phyloP scores from a whole-genome alignment of 2,888 invertebrate species.

The Microdon myrmicae region DNA sequence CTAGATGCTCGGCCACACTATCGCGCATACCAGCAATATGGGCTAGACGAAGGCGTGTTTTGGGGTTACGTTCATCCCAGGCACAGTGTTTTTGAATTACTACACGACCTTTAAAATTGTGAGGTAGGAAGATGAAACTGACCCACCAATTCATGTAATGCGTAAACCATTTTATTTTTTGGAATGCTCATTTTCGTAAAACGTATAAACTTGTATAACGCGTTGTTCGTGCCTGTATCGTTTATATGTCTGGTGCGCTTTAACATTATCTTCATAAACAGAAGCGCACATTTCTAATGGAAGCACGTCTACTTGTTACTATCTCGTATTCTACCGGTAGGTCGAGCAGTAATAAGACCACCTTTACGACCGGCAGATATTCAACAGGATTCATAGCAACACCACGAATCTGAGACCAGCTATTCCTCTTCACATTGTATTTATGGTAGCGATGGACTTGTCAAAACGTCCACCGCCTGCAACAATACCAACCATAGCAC shows the following conservation, averaged over 20 bases:
- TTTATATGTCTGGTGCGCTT: conserved; percentile 31
- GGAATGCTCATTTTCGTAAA: too few species aligned
- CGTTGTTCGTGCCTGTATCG: too few species aligned
- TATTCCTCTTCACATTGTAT: conserved; percentile 99
- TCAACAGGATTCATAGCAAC: conserved; percentile 99
- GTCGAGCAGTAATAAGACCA: conserved; percentile 99
- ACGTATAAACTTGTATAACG: too few species aligned
- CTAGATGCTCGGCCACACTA: too few species aligned
- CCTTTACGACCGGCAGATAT: conserved; percentile 99
- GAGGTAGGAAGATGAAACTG: too few species aligned
- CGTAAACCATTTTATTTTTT: too few species aligned
- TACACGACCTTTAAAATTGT: too few species aligned
- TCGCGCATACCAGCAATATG: too few species aligned
- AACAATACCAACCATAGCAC: conserved; percentile 99
- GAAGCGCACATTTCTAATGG: conserved; percentile 40
- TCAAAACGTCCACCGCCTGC: conserved; percentile 99
- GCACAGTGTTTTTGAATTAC: too few species aligned
- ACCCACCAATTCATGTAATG: too few species aligned
- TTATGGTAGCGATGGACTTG: conserved; percentile 99
- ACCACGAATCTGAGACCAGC: conserved; percentile 99
- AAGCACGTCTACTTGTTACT: conserved; percentile 74
- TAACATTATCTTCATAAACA: conserved; percentile 17
- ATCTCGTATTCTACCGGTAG: conserved; percentile 99
- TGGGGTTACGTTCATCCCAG: too few species aligned
- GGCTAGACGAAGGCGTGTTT: too few species aligned